phyloP scores from a whole-genome alignment of 2,888 invertebrate species.

The Hydriomena furcata region DNA sequence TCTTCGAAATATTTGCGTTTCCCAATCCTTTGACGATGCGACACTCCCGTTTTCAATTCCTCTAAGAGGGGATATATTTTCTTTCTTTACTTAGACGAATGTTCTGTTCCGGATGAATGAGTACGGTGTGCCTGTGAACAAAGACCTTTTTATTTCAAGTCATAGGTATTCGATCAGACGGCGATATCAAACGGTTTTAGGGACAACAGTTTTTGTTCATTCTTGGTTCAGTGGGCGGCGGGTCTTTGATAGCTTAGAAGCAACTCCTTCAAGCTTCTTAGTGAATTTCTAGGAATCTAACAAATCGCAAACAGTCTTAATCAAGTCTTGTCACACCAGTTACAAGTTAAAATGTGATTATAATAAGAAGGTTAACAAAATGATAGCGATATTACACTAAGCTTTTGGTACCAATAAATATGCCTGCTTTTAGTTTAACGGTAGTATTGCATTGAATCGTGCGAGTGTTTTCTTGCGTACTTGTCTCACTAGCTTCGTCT shows the following conservation, averaged over 20 bases:
- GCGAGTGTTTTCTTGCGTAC: too few relatives aligned
- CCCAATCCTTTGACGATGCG: constrained; percentile 32
- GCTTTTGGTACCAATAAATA: too few relatives aligned
- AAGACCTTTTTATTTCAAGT: constrained; percentile 23
- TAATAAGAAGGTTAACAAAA: too few relatives aligned
- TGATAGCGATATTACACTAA: too few relatives aligned
- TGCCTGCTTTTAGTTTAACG: too few relatives aligned
- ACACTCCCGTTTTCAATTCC: constrained; percentile 48
- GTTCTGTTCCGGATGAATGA: constrained; percentile 36
- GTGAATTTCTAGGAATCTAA: too few relatives aligned
- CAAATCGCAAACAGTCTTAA: too few relatives aligned
- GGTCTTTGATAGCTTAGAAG: constrained; percentile 4
- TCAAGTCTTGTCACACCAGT: too few relatives aligned
- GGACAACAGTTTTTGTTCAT: constrained; percentile 5
- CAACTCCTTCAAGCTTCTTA: background rate
- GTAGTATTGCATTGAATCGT: too few relatives aligned
- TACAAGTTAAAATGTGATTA: too few relatives aligned
- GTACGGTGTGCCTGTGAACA: constrained; percentile 22
- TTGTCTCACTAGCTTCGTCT: too few relatives aligned
- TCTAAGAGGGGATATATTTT: constrained; percentile 45
- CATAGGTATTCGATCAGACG: constrained; percentile 21
- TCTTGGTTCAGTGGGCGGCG: constrained; percentile 7
- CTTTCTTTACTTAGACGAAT: constrained; percentile 31
- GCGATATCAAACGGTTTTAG: constrained; percentile 18
- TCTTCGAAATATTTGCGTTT: constrained; percentile 25